Conservation (phyloP, 1,140 invertebrate species). For the Antheraea mylitta region DNA sequence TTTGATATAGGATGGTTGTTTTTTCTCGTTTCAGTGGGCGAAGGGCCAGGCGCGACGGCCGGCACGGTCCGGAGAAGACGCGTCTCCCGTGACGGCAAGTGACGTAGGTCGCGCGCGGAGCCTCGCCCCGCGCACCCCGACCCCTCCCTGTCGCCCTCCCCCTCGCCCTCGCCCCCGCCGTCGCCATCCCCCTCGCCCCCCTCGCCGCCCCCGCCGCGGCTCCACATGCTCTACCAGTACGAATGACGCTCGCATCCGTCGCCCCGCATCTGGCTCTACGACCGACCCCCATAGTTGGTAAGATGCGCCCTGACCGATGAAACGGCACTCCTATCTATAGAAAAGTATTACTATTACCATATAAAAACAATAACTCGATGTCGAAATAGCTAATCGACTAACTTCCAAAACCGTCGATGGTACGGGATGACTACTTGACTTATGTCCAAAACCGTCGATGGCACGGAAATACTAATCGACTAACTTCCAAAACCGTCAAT, state of each 20-base stretch:
- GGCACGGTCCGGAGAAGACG: slow-evolving; percentile 68
- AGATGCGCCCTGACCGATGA: neutral
- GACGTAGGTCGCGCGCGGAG: slow-evolving; percentile 80
- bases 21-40: slow-evolving; percentile 48
- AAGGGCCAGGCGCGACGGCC: slow-evolving; percentile 44
- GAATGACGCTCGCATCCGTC: slow-evolving; percentile 33
- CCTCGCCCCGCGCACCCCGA: slow-evolving; percentile 42
- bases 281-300: slow-evolving; percentile 12
- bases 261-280: slow-evolving; percentile 15
- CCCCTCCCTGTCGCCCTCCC: slow-evolving; percentile 28
- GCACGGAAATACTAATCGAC: too few relatives aligned
- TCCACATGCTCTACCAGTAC: slow-evolving; percentile 37
- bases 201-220: slow-evolving; percentile 14
- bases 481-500: too few relatives aligned
- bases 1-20: too few relatives aligned
- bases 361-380: too few relatives aligned
- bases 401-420: too few relatives aligned
- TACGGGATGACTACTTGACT: too few relatives aligned
- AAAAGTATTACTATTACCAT: neutral
- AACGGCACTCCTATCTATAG: neutral
- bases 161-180: slow-evolving; percentile 23
- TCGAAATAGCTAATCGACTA: too few relatives aligned
- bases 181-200: slow-evolving; percentile 9
- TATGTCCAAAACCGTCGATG: too few relatives aligned
- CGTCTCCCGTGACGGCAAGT: slow-evolving; percentile 81